phyloP scores from a whole-genome alignment of 2,888 invertebrate genomes.

The Hybos culiciformis region DNA sequence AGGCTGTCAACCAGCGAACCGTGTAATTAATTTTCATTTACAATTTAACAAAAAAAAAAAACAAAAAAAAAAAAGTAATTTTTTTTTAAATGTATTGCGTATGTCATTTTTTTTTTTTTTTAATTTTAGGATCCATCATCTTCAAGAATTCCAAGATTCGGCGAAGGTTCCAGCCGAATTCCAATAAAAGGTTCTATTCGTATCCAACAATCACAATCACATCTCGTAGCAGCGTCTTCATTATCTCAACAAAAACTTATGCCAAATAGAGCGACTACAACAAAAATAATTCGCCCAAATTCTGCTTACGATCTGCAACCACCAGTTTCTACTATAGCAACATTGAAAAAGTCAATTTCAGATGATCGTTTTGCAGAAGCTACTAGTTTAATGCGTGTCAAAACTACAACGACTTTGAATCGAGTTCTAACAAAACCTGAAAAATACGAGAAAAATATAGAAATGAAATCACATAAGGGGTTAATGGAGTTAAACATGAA shows the following conservation, averaged over 20 bases:
- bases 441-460: conserved; percentile 14
- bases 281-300: conserved; percentile 22
- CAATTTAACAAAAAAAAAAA: not conserved
- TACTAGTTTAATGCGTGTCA: conserved; percentile 24
- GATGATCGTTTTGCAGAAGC: conserved; percentile 28
- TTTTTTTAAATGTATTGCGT: not conserved
- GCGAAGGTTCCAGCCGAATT: conserved; percentile 28
- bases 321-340: conserved; percentile 14
- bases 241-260: not conserved
- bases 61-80: not conserved
- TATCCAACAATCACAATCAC: conserved; percentile 3
- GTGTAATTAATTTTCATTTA: too few species aligned
- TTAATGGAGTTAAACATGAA: conserved; percentile 7
- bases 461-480: conserved; percentile 1
- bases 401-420: conserved; percentile 25
- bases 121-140: conserved; percentile 26
- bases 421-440: conserved; percentile 23
- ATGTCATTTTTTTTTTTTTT: conserved; percentile 5
- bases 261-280: conserved; percentile 6
- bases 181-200: conserved; percentile 27
- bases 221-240: conserved; percentile 12
- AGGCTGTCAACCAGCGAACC: too few species aligned
- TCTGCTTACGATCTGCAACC: conserved; percentile 19
- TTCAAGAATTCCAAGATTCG: conserved; percentile 29
- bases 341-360: conserved; percentile 25